Conservation (phyloP, 2,113 vertebrate genomes). For the Sula dactylatra region DNA sequence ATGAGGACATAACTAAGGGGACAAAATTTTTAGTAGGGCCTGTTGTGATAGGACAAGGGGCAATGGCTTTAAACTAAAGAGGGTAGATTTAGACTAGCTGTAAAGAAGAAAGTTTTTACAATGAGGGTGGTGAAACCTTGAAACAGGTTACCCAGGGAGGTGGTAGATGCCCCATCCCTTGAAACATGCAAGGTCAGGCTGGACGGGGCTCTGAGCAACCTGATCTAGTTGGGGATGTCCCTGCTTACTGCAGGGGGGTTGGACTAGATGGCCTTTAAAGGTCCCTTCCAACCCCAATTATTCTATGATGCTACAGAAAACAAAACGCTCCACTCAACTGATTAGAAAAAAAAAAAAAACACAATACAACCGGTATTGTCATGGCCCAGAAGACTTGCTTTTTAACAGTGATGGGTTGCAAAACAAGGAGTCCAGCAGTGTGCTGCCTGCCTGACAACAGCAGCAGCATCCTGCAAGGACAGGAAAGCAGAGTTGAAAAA, state of each 20-base stretch:
- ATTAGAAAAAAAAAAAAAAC: background rate
- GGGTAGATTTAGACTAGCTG: background rate
- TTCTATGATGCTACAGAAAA: background rate
- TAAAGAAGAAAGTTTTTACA: background rate
- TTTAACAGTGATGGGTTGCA: background rate
- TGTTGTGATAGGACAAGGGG: too few relatives aligned
- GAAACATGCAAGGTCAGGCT: background rate
- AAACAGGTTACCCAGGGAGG: background rate
- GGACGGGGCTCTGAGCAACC: background rate
- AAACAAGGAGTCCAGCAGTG: background rate
- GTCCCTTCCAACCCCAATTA: background rate
- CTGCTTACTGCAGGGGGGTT: too few relatives aligned
- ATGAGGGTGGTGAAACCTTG: background rate
- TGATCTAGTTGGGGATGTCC: background rate
- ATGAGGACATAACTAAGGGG: background rate
- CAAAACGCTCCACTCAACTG: background rate
- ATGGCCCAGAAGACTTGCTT: background rate
- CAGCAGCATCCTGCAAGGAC: background rate
- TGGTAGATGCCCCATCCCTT: background rate
- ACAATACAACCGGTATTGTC: background rate
- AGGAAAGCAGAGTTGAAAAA: background rate
- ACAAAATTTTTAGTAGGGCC: background rate
- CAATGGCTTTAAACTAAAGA: background rate
- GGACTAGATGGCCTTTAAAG: background rate
- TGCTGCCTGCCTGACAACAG: background rate